Conservation (phyloP, 1,140 invertebrate species). For the Pseudobourletiella spinata region DNA sequence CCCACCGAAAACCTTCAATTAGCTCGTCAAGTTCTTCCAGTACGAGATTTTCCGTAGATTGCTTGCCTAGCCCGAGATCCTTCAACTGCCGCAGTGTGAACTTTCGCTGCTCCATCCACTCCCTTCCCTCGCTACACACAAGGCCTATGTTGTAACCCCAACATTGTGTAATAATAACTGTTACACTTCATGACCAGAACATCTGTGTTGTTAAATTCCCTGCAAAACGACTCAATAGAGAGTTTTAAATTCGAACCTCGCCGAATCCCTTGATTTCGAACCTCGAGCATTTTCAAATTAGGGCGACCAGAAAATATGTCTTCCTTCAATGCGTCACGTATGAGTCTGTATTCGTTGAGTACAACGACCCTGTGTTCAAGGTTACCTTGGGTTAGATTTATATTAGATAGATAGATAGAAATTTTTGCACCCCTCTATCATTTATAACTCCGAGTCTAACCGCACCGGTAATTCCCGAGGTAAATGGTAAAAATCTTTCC, state of each 20-base stretch:
- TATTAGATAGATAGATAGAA: too few relatives aligned
- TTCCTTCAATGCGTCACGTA: slow-evolving; percentile 35
- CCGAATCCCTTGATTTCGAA: slow-evolving; percentile 29
- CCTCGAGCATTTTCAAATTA: slow-evolving; percentile 34
- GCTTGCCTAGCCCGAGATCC: slow-evolving; percentile 32
- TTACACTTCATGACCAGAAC: neutral
- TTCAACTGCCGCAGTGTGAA: slow-evolving; percentile 33
- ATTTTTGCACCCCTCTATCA: too few relatives aligned
- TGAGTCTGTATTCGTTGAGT: slow-evolving; percentile 30
- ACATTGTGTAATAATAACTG: neutral
- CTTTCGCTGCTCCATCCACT: slow-evolving; percentile 33
- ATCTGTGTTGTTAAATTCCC: too few relatives aligned
- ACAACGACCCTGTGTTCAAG: slow-evolving; percentile 34
- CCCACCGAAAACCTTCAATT: slow-evolving; percentile 19
- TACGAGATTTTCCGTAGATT: slow-evolving; percentile 28
- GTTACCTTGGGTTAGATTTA: too few relatives aligned
- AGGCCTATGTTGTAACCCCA: slow-evolving; percentile 28
- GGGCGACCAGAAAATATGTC: slow-evolving; percentile 32
- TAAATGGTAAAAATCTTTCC: slow-evolving; percentile 31
- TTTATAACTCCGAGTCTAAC: too few relatives aligned
- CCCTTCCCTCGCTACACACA: slow-evolving; percentile 34
- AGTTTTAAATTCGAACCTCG: slow-evolving; percentile 22
- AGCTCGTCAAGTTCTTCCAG: slow-evolving; percentile 31
- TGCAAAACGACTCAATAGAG: too few relatives aligned
- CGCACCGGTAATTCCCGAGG: slow-evolving; percentile 31